A percentile compares a stretch with the other conserved stretches of the same genome.
phyloP scores from a whole-genome alignment of 2,888 invertebrate genomes.

The Sisyra nigra region DNA sequence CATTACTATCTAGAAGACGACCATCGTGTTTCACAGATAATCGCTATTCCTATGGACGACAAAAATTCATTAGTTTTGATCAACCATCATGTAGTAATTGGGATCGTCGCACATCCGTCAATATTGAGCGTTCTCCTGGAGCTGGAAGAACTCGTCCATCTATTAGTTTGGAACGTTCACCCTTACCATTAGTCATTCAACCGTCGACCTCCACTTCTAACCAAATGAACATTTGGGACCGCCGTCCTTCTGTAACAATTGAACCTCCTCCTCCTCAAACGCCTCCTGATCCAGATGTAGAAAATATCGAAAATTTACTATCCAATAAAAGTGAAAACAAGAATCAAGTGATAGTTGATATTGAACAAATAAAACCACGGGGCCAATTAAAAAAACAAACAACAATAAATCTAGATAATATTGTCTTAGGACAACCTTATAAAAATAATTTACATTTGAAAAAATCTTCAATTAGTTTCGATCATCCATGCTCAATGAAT shows the following conservation, averaged over 20 bases:
- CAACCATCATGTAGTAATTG: conserved; percentile 16
- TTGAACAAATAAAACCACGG: background rate
- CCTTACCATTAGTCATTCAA: background rate
- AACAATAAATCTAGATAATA: conserved; percentile 5
- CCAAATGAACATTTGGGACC: conserved; percentile 4
- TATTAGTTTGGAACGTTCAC: conserved; percentile 6
- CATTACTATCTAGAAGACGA: conserved; percentile 15
- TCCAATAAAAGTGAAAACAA: background rate
- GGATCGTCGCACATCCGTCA: conserved; percentile 19
- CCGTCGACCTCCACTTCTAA: no score
- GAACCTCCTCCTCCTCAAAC: conserved; percentile 15
- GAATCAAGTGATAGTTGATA: conserved; percentile 1
- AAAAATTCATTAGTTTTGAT: conserved; percentile 24
- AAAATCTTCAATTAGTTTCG: conserved; percentile 19
- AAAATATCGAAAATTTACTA: background rate
- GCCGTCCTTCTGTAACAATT: conserved; percentile 21
- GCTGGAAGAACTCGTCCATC: conserved; percentile 6
- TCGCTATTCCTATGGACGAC: background rate
- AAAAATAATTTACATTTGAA: background rate
- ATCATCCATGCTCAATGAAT: conserved; percentile 17
- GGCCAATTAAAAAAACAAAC: conserved; percentile 3
- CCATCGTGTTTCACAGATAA: conserved; percentile 24
- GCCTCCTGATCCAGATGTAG: background rate
- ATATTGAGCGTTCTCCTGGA: conserved; percentile 17
- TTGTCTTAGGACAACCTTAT: background rate